A percentile compares a stretch with the other conserved stretches of the same genome.
Conservation (phyloP, 1,140 invertebrate genomes). For the Drosophila orosa region DNA sequence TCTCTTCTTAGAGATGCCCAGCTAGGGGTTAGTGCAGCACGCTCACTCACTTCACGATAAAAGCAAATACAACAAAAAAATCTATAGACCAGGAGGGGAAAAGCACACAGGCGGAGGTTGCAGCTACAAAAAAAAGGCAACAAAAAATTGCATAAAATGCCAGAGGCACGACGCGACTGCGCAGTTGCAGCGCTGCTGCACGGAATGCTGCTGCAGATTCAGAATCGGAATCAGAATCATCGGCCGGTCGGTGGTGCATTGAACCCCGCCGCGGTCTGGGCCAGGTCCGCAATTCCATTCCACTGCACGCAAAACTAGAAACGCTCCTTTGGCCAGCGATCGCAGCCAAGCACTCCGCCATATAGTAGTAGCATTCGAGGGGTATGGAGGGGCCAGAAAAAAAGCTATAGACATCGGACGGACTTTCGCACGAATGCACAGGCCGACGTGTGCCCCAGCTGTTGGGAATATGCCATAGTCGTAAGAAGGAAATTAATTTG, state of each 20-base stretch:
- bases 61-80: constrained; percentile 65
- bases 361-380: constrained; percentile 39
- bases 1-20: constrained; percentile 8
- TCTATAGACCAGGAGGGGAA: constrained; percentile 21
- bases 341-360: constrained; percentile 45
- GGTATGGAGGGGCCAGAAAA: background rate
- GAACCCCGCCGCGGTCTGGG: constrained; percentile 69
- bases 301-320: constrained; percentile 76
- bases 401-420: constrained; percentile 52
- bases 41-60: constrained; percentile 63
- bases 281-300: constrained; percentile 60
- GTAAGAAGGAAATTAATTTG: background rate
- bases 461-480: constrained; percentile 23
- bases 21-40: constrained; percentile 21
- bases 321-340: constrained; percentile 35
- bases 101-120: constrained; percentile 12
- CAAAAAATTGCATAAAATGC: constrained; percentile 75
- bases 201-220: constrained; percentile 29
- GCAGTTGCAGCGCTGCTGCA: constrained; percentile 32
- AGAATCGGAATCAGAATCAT: constrained; percentile 39
- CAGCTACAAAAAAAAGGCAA: background rate
- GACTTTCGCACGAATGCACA: constrained; percentile 79
- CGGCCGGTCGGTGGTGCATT: constrained; percentile 58
- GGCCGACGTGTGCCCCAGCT: constrained; percentile 39
- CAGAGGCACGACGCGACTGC: constrained; percentile 61